These are phyloP conservation scores for Adrianichthys oophorus DNA, from an alignment of 2,797 vertebrate species.

Conservation along the genomic window DNA sequence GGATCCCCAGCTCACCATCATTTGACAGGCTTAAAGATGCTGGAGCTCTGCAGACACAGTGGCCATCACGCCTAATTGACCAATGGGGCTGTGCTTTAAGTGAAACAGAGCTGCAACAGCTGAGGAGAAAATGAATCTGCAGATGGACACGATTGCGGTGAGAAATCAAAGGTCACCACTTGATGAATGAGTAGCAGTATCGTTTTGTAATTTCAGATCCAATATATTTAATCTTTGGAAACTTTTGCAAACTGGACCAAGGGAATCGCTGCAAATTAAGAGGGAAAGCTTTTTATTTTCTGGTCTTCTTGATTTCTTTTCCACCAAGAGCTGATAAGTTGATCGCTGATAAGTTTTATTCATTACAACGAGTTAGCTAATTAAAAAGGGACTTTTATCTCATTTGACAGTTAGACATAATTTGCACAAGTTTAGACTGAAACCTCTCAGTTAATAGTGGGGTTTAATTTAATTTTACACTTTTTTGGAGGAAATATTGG, in stretches of 20 bases:
- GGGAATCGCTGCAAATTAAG: conserved; percentile 46
- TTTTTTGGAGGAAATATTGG: conserved; percentile 57
- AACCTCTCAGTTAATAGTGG: conserved; percentile 72
- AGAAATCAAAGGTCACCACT: conserved; percentile 51
- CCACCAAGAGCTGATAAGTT: conserved; percentile 77
- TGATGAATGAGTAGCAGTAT: conserved; percentile 37
- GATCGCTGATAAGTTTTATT: conserved; percentile 83
- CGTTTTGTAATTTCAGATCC: conserved; percentile 48
- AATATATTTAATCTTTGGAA: conserved; percentile 50
- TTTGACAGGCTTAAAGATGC: conserved; percentile 74
- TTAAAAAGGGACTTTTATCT: conserved; percentile 82
- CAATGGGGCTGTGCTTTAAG: conserved; percentile 60
- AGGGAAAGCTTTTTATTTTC: conserved; percentile 45
- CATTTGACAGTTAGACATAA: conserved; percentile 79
- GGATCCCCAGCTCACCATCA: conserved; percentile 56
- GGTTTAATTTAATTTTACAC: conserved; percentile 74
- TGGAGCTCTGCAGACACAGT: conserved; percentile 66
- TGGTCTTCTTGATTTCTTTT: conserved; percentile 57
- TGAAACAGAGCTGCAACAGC: conserved; percentile 62
- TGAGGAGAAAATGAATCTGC: conserved; percentile 50
- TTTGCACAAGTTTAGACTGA: conserved; percentile 75
- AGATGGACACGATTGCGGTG: conserved; percentile 39
- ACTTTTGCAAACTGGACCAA: conserved; percentile 44
- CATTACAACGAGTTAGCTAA: conserved; percentile 80
- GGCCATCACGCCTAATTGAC: conserved; percentile 77